Evolutionary conservation across 2,888 invertebrate species (phyloP).

Genomic region (Diadegma fenestrale): DNA sequence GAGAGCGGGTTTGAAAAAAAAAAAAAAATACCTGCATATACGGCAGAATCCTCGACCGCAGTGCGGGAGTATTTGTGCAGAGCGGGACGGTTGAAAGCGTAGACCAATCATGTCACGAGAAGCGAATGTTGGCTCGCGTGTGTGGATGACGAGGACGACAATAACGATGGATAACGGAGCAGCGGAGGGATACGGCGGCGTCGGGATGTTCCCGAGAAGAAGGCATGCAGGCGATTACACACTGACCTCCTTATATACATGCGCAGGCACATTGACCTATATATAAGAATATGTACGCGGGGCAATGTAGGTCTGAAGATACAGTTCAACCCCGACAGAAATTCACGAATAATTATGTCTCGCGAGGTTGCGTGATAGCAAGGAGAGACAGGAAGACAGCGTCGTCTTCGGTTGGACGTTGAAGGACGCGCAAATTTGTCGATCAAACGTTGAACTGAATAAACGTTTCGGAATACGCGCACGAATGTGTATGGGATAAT

Average conservation of each 20-base stretch:
- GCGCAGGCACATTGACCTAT: background rate
- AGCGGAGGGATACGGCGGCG: conserved; percentile 39
- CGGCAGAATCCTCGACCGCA: conserved; percentile 80
- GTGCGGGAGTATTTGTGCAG: conserved; percentile 74
- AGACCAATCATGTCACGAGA: conserved; percentile 76
- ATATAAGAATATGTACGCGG: conserved; percentile 6
- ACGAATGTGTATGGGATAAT: conserved; percentile 9
- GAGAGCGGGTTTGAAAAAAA: conserved; percentile 12
- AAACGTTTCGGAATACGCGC: conserved; percentile 10
- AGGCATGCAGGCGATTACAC: conserved; percentile 54
- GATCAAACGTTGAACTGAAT: conserved; percentile 46
- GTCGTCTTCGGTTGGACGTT: conserved; percentile 28
- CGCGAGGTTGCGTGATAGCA: conserved; percentile 18
- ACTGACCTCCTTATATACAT: conserved; percentile 67
- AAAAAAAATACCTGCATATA: conserved; percentile 78
- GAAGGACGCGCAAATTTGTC: conserved; percentile 63
- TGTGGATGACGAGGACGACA: conserved; percentile 45
- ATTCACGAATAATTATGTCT: conserved; percentile 30
- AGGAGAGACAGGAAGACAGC: conserved; percentile 1
- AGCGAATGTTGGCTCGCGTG: conserved; percentile 67
- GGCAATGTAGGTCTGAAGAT: background rate
- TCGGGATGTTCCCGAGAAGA: conserved; percentile 55
- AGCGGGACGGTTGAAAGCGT: conserved; percentile 73
- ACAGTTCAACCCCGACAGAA: conserved; percentile 35
- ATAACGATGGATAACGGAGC: conserved; percentile 53